Base-by-base conservation (phyloP, 2,888 invertebrate species). In the Thymelicus lineola region DNA sequence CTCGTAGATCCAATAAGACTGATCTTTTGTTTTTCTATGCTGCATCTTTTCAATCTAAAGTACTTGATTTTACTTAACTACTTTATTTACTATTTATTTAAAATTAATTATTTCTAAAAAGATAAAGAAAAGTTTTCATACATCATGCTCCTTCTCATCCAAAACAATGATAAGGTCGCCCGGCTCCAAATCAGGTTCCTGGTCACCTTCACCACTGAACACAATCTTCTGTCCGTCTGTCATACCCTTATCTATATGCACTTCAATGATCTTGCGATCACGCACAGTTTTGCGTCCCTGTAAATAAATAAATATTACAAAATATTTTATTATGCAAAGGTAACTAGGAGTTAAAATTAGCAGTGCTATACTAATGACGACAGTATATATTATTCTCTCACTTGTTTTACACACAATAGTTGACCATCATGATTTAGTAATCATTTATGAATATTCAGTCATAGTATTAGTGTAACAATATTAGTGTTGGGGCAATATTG, bases 141-240 rank as follows among this genome's bases (percentile, higher is more conserved):
- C 94, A 65, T 96, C 94, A 90, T 99, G 97, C 80, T 98, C 97
- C 87, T 98, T 97, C 85, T 99, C 99, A 83, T 99, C 99, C 70
- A 99, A 94, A 50, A 99, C 96, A 82, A 99, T 98, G 75, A 99
- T 96, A 74, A 99, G 97, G 87, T 99, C 99, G 58, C 99, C 99
- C 3, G 99, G 95, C 83, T 98, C 98, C 65, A 98, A 91, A 35
- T 98, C 98, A 0, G 99, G 98, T 84, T 98, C 98, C 86, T 99
- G 99, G 90, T 99, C 98, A 59, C 99, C 99, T 90, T 99, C 99
- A 0, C 99, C 99, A 74, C 95, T 95, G 86, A 99, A 99, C 36
- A 96, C 95, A 74, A 99, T 98, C 92, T 98, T 98, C 87, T 99
- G 99, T 0, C 98, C 98, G 86, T 99, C 98, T 60, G 95, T 95